phyloP scores from a whole-genome alignment of 2,888 invertebrate species.

The Netelia virgata region DNA sequence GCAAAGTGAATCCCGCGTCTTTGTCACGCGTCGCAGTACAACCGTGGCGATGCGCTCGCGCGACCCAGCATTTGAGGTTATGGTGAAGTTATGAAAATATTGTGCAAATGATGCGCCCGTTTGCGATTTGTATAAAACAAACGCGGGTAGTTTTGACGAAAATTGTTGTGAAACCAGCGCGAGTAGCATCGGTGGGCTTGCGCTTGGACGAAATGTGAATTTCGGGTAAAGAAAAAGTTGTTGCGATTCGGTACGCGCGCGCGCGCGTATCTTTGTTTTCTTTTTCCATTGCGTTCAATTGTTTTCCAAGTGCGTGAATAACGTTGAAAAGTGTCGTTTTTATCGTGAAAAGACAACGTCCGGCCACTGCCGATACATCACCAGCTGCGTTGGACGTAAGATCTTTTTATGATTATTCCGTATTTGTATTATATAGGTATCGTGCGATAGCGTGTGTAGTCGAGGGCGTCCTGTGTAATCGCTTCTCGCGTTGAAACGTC shows the following conservation, averaged over 20 bases:
- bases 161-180: too few species aligned
- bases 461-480: background rate
- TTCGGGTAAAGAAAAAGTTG: background rate
- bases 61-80: background rate
- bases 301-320: background rate
- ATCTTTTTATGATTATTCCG: background rate
- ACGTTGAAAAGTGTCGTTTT: background rate
- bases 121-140: too few species aligned
- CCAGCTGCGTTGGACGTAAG: background rate
- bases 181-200: too few species aligned
- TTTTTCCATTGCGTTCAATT: background rate
- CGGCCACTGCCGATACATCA: background rate
- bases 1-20: conserved; percentile 13
- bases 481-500: background rate
- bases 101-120: background rate
- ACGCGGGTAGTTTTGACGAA: too few species aligned
- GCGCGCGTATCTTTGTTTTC: background rate
- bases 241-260: background rate
- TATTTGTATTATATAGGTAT: background rate
- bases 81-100: background rate
- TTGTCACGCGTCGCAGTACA: background rate
- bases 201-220: background rate
- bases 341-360: background rate
- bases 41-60: background rate
- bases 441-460: background rate